These are phyloP conservation scores for Polypedilum pembai DNA, from an alignment of 1,140 invertebrate genomes.

Conservation along the genomic window DNA sequence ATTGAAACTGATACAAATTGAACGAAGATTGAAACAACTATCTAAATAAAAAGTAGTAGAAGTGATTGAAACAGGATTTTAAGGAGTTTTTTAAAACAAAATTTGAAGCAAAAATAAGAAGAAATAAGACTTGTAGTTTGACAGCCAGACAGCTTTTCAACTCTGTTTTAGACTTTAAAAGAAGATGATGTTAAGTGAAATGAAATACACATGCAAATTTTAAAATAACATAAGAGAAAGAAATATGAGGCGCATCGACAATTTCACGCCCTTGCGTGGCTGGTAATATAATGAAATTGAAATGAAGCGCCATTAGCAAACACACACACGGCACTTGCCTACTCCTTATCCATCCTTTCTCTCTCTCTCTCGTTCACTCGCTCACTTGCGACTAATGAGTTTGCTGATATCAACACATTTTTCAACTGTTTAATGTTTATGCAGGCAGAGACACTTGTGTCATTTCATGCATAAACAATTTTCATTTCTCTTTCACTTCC, in stretches of 20 bases:
- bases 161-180: not conserved
- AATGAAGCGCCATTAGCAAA: slow-evolving; percentile 1
- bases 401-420: slow-evolving; percentile 1
- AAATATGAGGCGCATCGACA: not conserved
- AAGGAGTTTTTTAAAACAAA: too few relatives aligned
- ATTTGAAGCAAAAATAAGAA: too few relatives aligned
- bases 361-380: too few relatives aligned
- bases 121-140: too few relatives aligned
- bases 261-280: slow-evolving; percentile 7
- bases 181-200: slow-evolving; percentile 8
- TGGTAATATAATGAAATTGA: slow-evolving; percentile 7
- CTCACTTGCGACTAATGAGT: slow-evolving; percentile 16
- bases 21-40: too few relatives aligned
- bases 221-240: not conserved
- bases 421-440: not conserved
- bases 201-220: not conserved
- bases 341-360: not conserved
- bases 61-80: too few relatives aligned
- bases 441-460: not conserved
- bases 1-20: too few relatives aligned
- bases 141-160: too few relatives aligned
- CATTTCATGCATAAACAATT: slow-evolving; percentile 5
- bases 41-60: too few relatives aligned
- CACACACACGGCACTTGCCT: not conserved
- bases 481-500: not conserved